These are phyloP conservation scores for Plebejus melissa DNA, from an alignment of 2,888 invertebrate species.

Conservation along the genomic window DNA sequence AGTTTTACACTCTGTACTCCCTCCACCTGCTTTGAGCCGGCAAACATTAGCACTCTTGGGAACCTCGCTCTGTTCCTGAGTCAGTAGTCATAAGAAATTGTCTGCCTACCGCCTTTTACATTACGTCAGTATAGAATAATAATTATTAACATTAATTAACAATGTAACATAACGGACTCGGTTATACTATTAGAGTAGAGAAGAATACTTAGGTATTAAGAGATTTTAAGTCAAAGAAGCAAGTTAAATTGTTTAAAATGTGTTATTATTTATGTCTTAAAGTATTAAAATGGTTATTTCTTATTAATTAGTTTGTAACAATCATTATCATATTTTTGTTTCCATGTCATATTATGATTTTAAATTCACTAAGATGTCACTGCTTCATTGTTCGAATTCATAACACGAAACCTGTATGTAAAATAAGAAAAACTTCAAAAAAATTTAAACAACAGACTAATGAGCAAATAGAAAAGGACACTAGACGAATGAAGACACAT, in stretches of 20 bases:
- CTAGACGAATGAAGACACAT: conserved; percentile 40
- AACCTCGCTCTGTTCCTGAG: conserved; percentile 70
- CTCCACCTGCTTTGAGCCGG: conserved; percentile 15
- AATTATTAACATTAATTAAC: conserved; percentile 44
- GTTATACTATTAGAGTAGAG: conserved; percentile 78
- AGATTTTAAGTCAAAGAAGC: conserved; percentile 79
- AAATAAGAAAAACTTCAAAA: conserved; percentile 4
- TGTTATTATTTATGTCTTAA: conserved; percentile 80
- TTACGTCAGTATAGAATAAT: conserved; percentile 74
- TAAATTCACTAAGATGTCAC: conserved; percentile 62
- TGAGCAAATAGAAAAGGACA: neutral
- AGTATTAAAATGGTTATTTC: conserved; percentile 80
- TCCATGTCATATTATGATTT: conserved; percentile 49
- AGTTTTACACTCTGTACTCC: conserved; percentile 5
- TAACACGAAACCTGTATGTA: conserved; percentile 13
- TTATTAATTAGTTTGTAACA: conserved; percentile 79
- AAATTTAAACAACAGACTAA: neutral
- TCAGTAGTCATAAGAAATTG: conserved; percentile 71
- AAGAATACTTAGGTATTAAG: conserved; percentile 66
- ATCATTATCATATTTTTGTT: conserved; percentile 67
- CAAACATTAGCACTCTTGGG: conserved; percentile 29
- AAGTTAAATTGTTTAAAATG: conserved; percentile 79
- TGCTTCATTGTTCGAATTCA: conserved; percentile 12
- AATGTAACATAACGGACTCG: conserved; percentile 74
- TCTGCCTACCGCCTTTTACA: conserved; percentile 78